These are phyloP conservation scores for Rhinophrynus dorsalis DNA, from an alignment of 2,797 vertebrate species.

Conservation along the genomic window DNA sequence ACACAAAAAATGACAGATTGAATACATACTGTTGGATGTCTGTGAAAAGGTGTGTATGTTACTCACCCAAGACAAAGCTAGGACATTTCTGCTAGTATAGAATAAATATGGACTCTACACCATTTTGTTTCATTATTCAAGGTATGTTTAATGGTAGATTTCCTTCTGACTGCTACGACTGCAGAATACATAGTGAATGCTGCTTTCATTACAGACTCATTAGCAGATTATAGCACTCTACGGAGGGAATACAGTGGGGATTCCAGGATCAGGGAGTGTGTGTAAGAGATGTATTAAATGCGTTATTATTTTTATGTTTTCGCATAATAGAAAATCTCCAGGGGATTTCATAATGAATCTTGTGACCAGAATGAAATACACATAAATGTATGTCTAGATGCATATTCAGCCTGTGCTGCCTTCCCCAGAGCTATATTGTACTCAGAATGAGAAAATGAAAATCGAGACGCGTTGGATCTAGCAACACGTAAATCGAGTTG, in stretches of 20 bases:
- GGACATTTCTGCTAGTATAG: too few relatives aligned
- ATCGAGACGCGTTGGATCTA: not conserved
- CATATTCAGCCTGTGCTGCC: not conserved
- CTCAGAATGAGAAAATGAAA: not conserved
- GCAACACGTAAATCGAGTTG: constrained; percentile 13
- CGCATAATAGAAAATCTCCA: constrained; percentile 10
- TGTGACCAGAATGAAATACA: not conserved
- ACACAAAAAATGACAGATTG: too few relatives aligned
- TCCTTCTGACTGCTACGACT: too few relatives aligned
- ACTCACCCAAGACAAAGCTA: too few relatives aligned
- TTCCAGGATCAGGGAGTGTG: not conserved
- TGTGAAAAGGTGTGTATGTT: too few relatives aligned
- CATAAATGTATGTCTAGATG: constrained; percentile 3
- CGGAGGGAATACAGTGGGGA: constrained; percentile 9
- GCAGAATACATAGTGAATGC: not conserved
- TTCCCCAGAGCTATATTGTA: not conserved
- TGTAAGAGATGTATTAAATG: not conserved
- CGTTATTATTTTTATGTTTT: constrained; percentile 24
- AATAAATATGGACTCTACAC: too few relatives aligned
- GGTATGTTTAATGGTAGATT: too few relatives aligned
- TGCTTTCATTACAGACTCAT: constrained; percentile 12
- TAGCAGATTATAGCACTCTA: constrained; percentile 1
- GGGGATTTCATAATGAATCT: not conserved
- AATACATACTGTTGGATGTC: too few relatives aligned
- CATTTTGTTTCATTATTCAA: too few relatives aligned